Evolutionary conservation across 2,113 vertebrate species (phyloP), one percentile per base, ranked within the genome.

Genomic region (Ceyx cyanopectus): DNA sequence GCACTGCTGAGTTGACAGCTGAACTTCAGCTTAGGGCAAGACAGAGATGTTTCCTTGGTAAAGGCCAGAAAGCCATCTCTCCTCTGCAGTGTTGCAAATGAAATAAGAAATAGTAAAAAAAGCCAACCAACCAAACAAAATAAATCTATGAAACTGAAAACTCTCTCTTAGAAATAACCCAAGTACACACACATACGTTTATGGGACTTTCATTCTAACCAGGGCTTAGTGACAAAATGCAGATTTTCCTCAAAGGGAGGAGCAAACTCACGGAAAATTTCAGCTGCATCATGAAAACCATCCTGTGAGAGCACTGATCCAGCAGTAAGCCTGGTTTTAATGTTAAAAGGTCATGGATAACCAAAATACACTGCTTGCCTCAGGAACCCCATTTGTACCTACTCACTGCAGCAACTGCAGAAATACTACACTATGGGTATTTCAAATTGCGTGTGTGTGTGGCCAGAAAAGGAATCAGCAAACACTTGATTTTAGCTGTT

Each of bases 1-100:
- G 16, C 12, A 14, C 50, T 84, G 68, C 69, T 61, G 82, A 86
- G 26, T n/a, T 90, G 74, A 88, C 37, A 90, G 67, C 45, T 92
- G 92, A 89, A 87, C 17, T 29, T 85, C 89, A 66, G 77, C 61
- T 89, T 37, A 69, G 23, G 53, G 81, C 45, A 87, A 87, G 89
- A 50, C 50, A 91, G 54, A 88, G 61, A 69, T 48, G 27, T 62
- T 87, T 51, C 54, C 43, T 58, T 43, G 54, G 8, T 69, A 89
- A 81, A 81, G 62, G 62, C 66, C 77, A 92, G 73, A 81, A 88
- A 94, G 54, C 11, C 24, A 57, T 4, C 8, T 53, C 50, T 81
- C 57, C 27, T 86, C 53, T 73, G 54, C 26, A 61, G 37, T 14
- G 43, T 1, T 81, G 54, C 12, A 92, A 65, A 73, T 27, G 12